Conservation (phyloP, 2,888 invertebrate species). For the Limnephilus rhombicus region DNA sequence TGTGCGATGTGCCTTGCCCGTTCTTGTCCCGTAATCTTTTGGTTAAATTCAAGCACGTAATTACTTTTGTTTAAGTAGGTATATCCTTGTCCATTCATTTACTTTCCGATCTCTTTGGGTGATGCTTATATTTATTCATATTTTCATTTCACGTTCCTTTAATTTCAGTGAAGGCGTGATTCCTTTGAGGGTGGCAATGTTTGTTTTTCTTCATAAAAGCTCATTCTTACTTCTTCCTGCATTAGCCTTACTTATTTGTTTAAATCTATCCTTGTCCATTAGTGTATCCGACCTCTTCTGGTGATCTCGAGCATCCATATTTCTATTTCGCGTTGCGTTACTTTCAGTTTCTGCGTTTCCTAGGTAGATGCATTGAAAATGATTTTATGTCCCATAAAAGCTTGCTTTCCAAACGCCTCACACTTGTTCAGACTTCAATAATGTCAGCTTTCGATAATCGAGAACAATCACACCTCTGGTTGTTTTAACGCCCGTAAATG, state of each 20-base stretch:
- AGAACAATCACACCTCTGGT: constrained; percentile 10
- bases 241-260: too few relatives aligned
- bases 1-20: too few relatives aligned
- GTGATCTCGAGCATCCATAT: too few relatives aligned
- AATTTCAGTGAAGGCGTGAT: too few relatives aligned
- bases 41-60: background rate
- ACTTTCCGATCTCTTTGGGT: background rate
- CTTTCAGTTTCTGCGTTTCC: background rate
- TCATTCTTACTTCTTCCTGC: too few relatives aligned
- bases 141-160: too few relatives aligned
- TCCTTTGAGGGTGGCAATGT: too few relatives aligned
- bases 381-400: background rate
- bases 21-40: too few relatives aligned
- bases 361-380: background rate
- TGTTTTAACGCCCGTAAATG: constrained; percentile 16
- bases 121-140: too few relatives aligned
- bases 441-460: background rate
- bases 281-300: background rate
- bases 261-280: too few relatives aligned
- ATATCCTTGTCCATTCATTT: background rate
- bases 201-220: too few relatives aligned
- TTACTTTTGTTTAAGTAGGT: background rate
- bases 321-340: background rate
- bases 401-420: background rate
- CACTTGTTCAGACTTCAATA: background rate